phyloP scores from a whole-genome alignment of 1,140 invertebrate species.

The Psix sp. region DNA sequence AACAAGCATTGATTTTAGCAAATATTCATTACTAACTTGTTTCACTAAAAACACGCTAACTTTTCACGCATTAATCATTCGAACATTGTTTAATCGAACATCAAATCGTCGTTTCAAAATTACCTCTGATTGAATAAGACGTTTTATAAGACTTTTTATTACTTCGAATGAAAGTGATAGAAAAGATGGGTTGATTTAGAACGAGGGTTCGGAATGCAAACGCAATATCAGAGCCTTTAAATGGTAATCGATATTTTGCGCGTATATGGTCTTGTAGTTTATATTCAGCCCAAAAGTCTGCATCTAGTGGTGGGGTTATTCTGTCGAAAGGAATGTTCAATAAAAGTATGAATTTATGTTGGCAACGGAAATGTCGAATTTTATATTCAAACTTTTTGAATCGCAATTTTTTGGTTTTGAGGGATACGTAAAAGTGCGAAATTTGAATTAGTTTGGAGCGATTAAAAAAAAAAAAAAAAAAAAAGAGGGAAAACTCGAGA shows the following conservation, averaged over 20 bases:
- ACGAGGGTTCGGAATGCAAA: constrained; percentile 52
- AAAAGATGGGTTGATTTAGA: constrained; percentile 21
- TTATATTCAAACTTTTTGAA: neutral
- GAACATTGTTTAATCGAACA: neutral
- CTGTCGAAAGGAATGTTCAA: constrained; percentile 61
- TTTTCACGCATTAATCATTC: no score
- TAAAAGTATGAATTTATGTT: constrained; percentile 40
- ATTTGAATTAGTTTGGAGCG: constrained; percentile 1
- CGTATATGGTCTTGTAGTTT: constrained; percentile 65
- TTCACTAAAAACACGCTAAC: no score
- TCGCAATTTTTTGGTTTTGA: neutral
- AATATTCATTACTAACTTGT: constrained; percentile 34
- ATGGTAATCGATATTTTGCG: constrained; percentile 73
- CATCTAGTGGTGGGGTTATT: constrained; percentile 45
- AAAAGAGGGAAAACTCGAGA: constrained; percentile 21
- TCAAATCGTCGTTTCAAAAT: neutral
- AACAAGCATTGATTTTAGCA: constrained; percentile 67
- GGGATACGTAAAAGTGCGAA: neutral
- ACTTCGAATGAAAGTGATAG: neutral
- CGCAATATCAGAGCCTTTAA: constrained; percentile 71
- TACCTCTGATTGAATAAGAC: neutral
- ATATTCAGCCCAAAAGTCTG: constrained; percentile 62
- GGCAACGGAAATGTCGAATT: neutral
- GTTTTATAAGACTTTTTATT: neutral
- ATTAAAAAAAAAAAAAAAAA: constrained; percentile 3